Conservation (phyloP, 2,113 vertebrate genomes). For the Oreochromis aureus region DNA sequence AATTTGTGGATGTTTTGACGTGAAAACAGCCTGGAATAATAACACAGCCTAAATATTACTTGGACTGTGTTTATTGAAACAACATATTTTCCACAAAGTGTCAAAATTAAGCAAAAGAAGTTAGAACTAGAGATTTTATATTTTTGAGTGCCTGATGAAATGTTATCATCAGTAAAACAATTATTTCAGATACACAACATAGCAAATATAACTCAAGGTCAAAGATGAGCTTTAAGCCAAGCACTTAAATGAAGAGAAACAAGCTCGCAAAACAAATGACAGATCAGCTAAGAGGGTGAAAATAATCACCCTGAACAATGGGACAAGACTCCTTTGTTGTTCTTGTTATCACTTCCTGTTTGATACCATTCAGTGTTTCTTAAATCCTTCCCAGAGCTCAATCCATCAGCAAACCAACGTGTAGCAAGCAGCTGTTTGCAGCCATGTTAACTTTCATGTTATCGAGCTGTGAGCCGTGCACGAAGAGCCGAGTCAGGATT, state of each 20-base stretch:
- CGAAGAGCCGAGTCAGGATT: neutral
- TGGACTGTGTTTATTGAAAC: neutral
- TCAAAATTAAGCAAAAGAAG: neutral
- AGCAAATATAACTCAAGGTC: neutral
- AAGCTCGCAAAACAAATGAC: neutral
- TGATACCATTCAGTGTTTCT: neutral
- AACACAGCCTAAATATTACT: neutral
- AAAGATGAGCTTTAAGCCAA: rapidly evolving
- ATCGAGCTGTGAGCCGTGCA: neutral
- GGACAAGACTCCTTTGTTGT: neutral
- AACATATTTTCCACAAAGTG: neutral
- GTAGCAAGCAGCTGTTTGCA: neutral
- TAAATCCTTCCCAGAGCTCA: neutral
- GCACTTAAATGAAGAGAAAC: neutral
- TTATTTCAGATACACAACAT: neutral
- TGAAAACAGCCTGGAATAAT: neutral
- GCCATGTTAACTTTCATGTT: neutral
- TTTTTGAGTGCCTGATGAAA: neutral
- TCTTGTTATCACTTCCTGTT: rapidly evolving
- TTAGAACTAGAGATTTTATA: neutral
- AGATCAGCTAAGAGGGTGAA: neutral
- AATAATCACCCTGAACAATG: neutral
- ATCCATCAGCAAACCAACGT: neutral
- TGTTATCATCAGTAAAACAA: neutral
- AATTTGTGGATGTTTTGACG: neutral